Evolutionary conservation across 2,113 vertebrate genomes (phyloP).

Genomic region (Chaenogobius annularis): DNA sequence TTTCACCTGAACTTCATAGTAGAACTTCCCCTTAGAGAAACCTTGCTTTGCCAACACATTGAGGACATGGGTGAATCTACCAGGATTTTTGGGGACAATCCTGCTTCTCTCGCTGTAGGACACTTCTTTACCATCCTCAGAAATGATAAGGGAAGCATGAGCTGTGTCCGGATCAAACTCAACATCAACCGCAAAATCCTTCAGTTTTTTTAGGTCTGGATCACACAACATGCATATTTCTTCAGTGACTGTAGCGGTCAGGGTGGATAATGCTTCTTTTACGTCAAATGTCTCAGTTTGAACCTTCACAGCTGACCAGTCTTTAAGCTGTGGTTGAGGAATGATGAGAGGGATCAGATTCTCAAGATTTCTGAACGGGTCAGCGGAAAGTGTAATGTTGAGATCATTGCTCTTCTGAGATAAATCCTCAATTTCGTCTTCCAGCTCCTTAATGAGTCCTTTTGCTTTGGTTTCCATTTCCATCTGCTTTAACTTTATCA

Average conservation of each 20-base stretch:
- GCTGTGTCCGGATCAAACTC: constrained; percentile 57
- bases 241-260: constrained; percentile 29
- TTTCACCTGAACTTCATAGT: constrained; percentile 55
- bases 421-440: constrained; percentile 49
- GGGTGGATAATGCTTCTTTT: constrained; percentile 3
- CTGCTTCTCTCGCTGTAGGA: background rate
- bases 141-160: constrained; percentile 35
- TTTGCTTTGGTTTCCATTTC: constrained; percentile 21
- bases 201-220: constrained; percentile 41
- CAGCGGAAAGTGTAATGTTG: constrained; percentile 1
- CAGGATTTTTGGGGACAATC: background rate
- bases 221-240: constrained; percentile 49
- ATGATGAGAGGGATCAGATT: constrained; percentile 4
- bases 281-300: background rate
- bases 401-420: constrained; percentile 25
- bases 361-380: constrained; percentile 32
- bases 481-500: constrained; percentile 30
- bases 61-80: constrained; percentile 39
- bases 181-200: constrained; percentile 44
- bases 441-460: constrained; percentile 36
- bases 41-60: constrained; percentile 50
- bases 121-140: constrained; percentile 52
- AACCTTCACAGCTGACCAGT: constrained; percentile 33
- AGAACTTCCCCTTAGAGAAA: constrained; percentile 47
- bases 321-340: constrained; percentile 15